Conservation (phyloP, 2,888 invertebrate species). For the Ennomos quercinarius region DNA sequence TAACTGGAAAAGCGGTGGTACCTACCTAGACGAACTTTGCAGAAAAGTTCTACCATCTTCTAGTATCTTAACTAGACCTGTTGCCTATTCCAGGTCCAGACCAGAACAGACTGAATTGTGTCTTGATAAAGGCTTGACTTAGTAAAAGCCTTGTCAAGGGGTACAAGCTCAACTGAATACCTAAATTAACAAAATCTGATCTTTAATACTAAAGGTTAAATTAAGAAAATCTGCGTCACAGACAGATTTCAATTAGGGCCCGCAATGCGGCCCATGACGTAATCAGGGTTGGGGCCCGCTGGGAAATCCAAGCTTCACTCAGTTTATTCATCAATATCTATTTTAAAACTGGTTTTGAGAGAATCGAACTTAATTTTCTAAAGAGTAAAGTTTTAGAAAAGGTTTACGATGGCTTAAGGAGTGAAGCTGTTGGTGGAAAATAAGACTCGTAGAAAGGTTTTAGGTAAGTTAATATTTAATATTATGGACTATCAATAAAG, state of each 20-base stretch:
- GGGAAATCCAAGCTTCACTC: constrained; percentile 12
- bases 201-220: constrained; percentile 12
- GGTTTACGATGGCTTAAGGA: background rate
- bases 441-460: no score
- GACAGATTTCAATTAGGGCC: constrained; percentile 16
- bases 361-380: constrained; percentile 20
- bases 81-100: no score
- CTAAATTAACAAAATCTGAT: background rate
- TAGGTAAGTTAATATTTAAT: no score
- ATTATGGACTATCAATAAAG: no score
- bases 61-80: no score
- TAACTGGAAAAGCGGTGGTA: no score
- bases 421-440: background rate
- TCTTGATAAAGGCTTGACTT: background rate
- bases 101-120: background rate
- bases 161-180: no score
- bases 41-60: no score
- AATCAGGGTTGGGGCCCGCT: constrained; percentile 5
- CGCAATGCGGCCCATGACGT: constrained; percentile 2
- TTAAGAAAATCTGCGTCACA: constrained; percentile 14
- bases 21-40: no score
- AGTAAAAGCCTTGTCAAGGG: background rate
- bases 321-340: constrained; percentile 20
- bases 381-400: constrained; percentile 22
- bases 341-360: constrained; percentile 6